Evolutionary conservation across 2,888 invertebrate genomes (phyloP), one percentile per base, ranked within the genome.

Genomic region (Villa cingulata): DNA sequence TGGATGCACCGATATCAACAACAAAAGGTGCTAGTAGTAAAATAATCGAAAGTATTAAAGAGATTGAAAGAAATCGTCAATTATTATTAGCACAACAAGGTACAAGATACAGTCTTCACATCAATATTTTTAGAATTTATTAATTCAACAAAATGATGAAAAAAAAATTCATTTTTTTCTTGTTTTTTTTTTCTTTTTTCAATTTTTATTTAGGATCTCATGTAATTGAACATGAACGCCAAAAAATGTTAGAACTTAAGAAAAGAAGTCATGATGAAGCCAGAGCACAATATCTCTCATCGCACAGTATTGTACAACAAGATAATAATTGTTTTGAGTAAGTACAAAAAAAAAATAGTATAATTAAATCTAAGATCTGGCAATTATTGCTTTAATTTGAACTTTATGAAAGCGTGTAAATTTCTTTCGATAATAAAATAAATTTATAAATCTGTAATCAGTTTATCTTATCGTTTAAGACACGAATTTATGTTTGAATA

Each of bases 31-130:
- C 81, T 51, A 77, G 86, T 17, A 79, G 81, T 51, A 80, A 86
- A 60, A 86, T 89, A 1, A 75, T 87, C 55, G 88, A 88, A 57
- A 90, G 90, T 56, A 74, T 92, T 50, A 83, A 83, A 71, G 90
- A 91, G 70, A 87, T 92, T 51, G 91, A 92, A 66, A 78, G 86
- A 58, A 90, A 89, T 66, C 72, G 91, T 48, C 80, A 88, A 61
- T 74, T 85, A 56, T 82, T 90, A 74, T 73, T 92, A 61, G 88
- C 86, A 53, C 87, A 90, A 67, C 89, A 91, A 82, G 91, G 91
- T 88, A 70, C 17, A 7, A 23, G 23, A 23, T 6, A 23, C 23
- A 23, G n/a, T n/a, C n/a, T n/a, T 23, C 4, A 23, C 23, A 23
- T 7, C 4, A 23, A 23, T 23, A 19, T 40, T 16, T n/a, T 34